Evolutionary conservation across 2,888 invertebrate species (phyloP).

Genomic region (Pristionchus japonicus): DNA sequence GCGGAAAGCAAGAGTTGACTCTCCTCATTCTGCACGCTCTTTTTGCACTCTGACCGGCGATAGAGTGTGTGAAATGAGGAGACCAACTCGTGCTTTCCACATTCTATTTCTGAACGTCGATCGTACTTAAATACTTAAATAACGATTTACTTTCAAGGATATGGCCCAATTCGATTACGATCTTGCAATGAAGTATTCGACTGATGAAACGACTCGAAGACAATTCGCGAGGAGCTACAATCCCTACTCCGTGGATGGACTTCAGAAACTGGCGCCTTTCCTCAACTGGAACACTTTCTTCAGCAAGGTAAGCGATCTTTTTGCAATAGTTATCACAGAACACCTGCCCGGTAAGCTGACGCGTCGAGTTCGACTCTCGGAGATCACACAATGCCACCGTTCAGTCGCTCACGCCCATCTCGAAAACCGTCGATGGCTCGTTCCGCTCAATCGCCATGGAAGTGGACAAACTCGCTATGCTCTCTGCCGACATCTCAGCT

Average conservation of each 20-base stretch:
- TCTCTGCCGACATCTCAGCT: background rate
- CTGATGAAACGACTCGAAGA: slow-evolving; percentile 62
- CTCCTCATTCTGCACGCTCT: too few relatives aligned
- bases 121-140: too few relatives aligned
- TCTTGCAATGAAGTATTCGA: slow-evolving; percentile 60
- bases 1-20: too few relatives aligned
- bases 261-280: slow-evolving; percentile 49
- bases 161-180: slow-evolving; percentile 64
- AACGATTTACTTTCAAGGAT: slow-evolving; percentile 51
- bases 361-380: too few relatives aligned
- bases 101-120: too few relatives aligned
- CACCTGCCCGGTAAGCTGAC: too few relatives aligned
- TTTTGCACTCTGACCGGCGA: too few relatives aligned
- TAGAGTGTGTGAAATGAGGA: too few relatives aligned
- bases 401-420: background rate
- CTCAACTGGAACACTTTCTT: slow-evolving; percentile 48
- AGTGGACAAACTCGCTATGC: background rate
- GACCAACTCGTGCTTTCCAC: too few relatives aligned
- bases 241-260: slow-evolving; percentile 52
- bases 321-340: too few relatives aligned
- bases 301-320: too few relatives aligned
- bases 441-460: slow-evolving; percentile 10
- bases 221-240: slow-evolving; percentile 64
- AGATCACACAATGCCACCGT: too few relatives aligned
- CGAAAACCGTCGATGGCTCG: background rate